Base-by-base conservation (phyloP, 2,113 vertebrate species). In the human (Homo sapiens) region DNA sequence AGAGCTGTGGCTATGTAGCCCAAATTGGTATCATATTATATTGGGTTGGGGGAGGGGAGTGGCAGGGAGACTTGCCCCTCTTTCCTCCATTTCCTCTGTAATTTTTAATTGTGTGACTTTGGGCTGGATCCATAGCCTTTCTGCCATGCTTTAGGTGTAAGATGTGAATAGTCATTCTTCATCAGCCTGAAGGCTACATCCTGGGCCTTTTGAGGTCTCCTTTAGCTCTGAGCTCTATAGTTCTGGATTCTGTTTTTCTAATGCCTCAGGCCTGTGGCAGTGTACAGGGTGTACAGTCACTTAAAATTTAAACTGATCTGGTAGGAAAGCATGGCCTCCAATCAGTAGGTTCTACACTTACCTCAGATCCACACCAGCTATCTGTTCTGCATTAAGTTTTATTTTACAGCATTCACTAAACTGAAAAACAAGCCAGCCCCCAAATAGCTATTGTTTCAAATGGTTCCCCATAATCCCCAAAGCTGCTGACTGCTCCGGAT, bases 401-500 rank as follows among this genome's bases (percentile, higher is more conserved):
- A 83, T 38, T 68, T 82, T 45, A 52, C 57, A 32, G 0, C 73
- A 79, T 91, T 95, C 66, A 64, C 82, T 85, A 89, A 91, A 70
- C 89, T 92, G 90, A 64, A 92, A 93, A 93, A 75, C 76, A 79
- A 90, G 89, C 75, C 38, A 83, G 93, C 64, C 52, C 45, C 85
- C 89, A 85, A 72, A 93, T 30, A 90, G 85, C 96, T 93, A 0
- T 85, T 59, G 4, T 89, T 90, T 72, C 86, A 52, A 78, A 92
- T 6, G 48, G 22, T 81, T 89, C 40, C 52, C 83, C 2, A 0
- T 76, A 76, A 93, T 70, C 91, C 96, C 79, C 43, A 68, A 61
- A 90, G 83, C 92, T 92, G 97, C 97, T 97, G 97, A 92, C 94
- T 20, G 16, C 79, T 66, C 79, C 23, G 93, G 72, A 70, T 93